Base-by-base conservation (phyloP, 1,140 invertebrate species). In the Drosophila trapezifrons region DNA sequence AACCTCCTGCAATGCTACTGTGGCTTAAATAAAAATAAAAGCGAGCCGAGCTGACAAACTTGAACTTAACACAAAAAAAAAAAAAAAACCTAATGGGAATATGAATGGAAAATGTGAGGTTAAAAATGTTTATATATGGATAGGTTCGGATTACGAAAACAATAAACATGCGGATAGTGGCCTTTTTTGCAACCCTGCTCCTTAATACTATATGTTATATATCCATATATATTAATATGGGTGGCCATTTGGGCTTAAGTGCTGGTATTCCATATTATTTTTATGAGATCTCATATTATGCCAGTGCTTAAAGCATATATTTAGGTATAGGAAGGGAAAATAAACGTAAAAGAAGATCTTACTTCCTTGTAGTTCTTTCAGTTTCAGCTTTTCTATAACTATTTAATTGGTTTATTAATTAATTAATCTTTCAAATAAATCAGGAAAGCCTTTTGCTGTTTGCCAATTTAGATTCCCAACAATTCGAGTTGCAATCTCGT, bases 41-140 rank as follows among this genome's bases (percentile, higher is more conserved):
- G 9, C 29, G 9, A 45, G 17, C 22, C 32, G 4, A n/a, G 7
- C 38, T 5, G 2, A 20, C 62, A 35, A 65, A 60, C 62, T 65
- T 65, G 62, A 65, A 69, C 65, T 69, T 32, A 27, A 37, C n/a
- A 35, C 27, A 38, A 17, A 46, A 49, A 35, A 37, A 32, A n/a
- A 37, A 20, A 29, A 22, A 29, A 15, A 4, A 12, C 35, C 9
- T 65, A 67, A 66, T 67, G 65, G 62, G n/a, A 66, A 65, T 43
- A 32, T 63, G 29, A 67, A 67, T 64, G 59, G 32, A 64, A 32
- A 67, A 64, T 32, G 25, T 17, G 56, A 60, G 55, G 52, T 63
- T 63, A 58, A 63, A 57, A 63, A 17, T 43, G 43, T 40, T 59
- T 20, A 35, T 32, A 17, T 60, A 25, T 40, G n/a, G 22, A 38